phyloP scores from a whole-genome alignment of 2,113 vertebrate species.

The Siniperca knerii region DNA sequence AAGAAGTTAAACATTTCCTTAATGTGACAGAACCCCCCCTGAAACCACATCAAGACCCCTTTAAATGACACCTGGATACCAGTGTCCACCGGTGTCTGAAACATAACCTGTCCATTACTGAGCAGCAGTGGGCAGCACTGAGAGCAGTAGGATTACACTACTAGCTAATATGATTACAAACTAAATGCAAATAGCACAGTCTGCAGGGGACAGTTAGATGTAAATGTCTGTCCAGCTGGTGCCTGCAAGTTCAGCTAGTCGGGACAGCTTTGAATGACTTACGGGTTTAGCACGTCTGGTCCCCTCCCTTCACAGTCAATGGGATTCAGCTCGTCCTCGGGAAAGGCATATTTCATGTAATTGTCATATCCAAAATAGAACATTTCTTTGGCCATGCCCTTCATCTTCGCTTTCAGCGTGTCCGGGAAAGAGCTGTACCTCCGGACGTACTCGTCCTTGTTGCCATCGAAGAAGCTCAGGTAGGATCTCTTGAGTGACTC shows the following conservation, averaged over 20 bases:
- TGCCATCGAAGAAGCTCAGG: conserved; percentile 80
- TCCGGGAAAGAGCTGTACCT: conserved; percentile 91
- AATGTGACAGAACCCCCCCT: not conserved
- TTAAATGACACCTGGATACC: not conserved
- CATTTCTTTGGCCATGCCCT: conserved; percentile 93
- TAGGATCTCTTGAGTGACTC: conserved; percentile 76
- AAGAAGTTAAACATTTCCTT: not conserved
- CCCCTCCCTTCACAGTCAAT: conserved; percentile 94
- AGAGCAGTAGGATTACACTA: not conserved
- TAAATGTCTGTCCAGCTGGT: not conserved
- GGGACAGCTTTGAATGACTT: conserved; percentile 76
- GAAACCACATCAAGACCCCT: too few species aligned
- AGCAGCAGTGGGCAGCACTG: conserved; percentile 12
- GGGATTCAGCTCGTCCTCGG: conserved; percentile 96
- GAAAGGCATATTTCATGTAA: conserved; percentile 97
- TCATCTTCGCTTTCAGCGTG: conserved; percentile 89
- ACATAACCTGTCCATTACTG: not conserved
- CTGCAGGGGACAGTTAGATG: conserved; percentile 28
- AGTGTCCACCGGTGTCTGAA: not conserved
- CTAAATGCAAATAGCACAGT: conserved; percentile 18
- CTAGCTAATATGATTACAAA: conserved; percentile 12
- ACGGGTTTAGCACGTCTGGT: conserved; percentile 94
- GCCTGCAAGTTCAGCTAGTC: not conserved
- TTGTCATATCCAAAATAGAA: conserved; percentile 97
- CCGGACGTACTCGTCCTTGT: conserved; percentile 89